A percentile compares a stretch with the other conserved stretches of the same genome.
Conservation (phyloP, 2,113 vertebrate species). For the Rhea americana region DNA sequence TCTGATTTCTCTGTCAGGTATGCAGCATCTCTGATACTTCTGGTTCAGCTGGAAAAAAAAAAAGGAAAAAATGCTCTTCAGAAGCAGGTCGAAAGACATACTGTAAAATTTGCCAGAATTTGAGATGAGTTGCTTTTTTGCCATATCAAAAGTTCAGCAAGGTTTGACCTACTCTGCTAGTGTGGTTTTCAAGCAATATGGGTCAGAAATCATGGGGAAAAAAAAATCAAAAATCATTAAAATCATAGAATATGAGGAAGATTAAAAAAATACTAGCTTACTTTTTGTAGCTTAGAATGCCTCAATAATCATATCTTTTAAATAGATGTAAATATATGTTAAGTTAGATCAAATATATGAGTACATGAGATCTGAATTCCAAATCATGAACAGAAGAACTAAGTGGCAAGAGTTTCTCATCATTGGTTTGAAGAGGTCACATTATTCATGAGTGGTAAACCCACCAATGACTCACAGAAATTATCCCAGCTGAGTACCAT, state of each 20-base stretch:
- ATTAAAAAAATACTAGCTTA: neutral
- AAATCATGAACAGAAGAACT: neutral
- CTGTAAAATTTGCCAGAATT: neutral
- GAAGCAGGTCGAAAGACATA: neutral
- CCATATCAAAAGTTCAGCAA: neutral
- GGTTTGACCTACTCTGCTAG: neutral
- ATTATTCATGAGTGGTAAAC: neutral
- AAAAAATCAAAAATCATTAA: neutral
- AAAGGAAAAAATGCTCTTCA: neutral
- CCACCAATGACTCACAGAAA: neutral
- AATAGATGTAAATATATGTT: neutral
- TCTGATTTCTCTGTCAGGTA: neutral
- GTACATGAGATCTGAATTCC: neutral
- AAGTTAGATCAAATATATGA: neutral
- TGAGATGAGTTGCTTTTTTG: neutral
- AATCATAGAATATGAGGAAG: neutral
- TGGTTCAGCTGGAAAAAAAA: neutral
- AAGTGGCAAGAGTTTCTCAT: slow-evolving; percentile 3
- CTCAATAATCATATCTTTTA: neutral
- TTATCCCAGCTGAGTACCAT: neutral
- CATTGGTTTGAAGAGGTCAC: neutral
- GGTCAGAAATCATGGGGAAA: neutral
- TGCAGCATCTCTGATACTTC: neutral
- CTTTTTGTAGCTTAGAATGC: neutral
- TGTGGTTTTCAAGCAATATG: neutral